Evolutionary conservation across 2,113 vertebrate species (phyloP).

Genomic region (Falco punctatus): DNA sequence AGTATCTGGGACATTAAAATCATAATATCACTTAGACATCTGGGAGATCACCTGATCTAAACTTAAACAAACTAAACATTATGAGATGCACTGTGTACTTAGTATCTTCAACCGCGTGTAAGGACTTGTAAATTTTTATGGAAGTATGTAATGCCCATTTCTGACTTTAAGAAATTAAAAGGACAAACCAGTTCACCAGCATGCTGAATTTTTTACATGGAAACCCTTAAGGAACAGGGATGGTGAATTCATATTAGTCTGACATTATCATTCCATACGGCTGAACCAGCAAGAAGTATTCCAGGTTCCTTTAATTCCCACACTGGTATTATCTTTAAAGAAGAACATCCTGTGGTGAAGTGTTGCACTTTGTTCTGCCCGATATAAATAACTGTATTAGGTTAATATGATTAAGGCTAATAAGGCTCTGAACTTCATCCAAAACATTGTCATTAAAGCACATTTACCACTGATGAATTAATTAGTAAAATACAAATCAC

Average conservation of each 20-base stretch:
- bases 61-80: background rate
- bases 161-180: background rate
- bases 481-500: conserved; percentile 65
- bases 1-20: background rate
- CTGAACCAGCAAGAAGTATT: background rate
- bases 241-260: background rate
- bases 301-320: background rate
- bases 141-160: background rate
- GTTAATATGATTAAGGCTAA: conserved; percentile 67
- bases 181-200: background rate
- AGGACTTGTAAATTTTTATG: background rate
- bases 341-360: conserved; percentile 13
- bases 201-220: background rate
- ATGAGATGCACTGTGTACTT: background rate
- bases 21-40: background rate
- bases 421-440: conserved; percentile 64
- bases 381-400: conserved; percentile 65
- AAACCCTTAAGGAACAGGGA: background rate
- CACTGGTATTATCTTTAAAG: background rate
- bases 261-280: background rate
- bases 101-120: background rate
- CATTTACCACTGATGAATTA: conserved; percentile 64
- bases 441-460: conserved; percentile 63
- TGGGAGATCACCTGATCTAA: background rate
- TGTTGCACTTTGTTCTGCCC: conserved; percentile 61